Evolutionary conservation across 2,113 vertebrate species (phyloP), one percentile per base, ranked within the genome.

Genomic region (Prunella himalayana): DNA sequence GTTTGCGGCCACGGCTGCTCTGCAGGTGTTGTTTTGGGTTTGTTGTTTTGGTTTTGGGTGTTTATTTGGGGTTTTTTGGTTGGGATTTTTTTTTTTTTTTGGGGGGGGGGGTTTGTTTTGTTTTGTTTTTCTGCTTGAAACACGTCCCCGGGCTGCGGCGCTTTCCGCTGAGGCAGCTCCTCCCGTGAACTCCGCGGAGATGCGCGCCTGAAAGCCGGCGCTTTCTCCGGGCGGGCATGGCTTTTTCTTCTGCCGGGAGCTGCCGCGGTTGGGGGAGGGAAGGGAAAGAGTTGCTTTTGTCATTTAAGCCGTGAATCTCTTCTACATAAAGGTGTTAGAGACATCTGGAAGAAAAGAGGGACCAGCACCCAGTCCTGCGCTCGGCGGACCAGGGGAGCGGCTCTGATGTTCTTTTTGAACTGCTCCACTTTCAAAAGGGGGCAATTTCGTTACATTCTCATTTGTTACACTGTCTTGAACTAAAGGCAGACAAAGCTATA

Each of bases 391-490:
- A 71, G 94, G 84, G 49, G 85, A 89, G 86, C 61, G 18, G 50
- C 70, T 98, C 95, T 97, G 80, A 91, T 97, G 96, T 96, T 97
- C 94, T 97, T 96, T 97, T 97, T 92, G 88, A 95, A 96, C 57
- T 84, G 86, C 88, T 96, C 97, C 91, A 76, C 83, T 94, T 97
- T 95, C 70, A 93, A 95, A 97, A 96, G 95, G 86, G 97, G 97
- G 95, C 97, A 97, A 98, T 98, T 98, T 97, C 97, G 97, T 97
- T 98, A 97, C 95, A 93, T 98, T 97, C 92, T 75, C 96, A 96
- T 98, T 98, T 98, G 97, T 98, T 98, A 97, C 95, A 97, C 94
- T 88, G 93, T 94, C 97, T 98, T 98, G 97, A 98, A 98, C 96
- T 97, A 95, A 97, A 97, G 97, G 97, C 97, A 95, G 97, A 98